Evolutionary conservation across 2,113 vertebrate genomes (phyloP), one percentile per base, ranked within the genome.

Genomic region (Tachysurus fulvidraco): DNA sequence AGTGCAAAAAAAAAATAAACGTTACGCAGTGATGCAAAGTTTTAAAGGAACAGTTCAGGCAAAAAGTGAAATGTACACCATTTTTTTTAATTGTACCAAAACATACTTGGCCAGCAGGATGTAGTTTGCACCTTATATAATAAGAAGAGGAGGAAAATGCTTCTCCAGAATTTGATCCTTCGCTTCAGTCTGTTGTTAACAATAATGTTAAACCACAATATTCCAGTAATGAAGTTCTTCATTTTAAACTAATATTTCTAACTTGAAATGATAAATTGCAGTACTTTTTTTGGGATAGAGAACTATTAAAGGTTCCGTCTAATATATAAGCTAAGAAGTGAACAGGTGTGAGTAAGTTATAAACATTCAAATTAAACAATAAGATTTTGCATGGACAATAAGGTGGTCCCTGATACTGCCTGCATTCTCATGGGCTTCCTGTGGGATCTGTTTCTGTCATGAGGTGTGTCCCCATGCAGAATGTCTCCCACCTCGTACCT

Each of bases 1-100:
- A 87, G 69, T 86, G 73, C 71, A 60, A 69, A 69, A 36, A 65
- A 71, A 36, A 80, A 54, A 77, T 44, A 17, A 79, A 41, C 9
- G n/a, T 28, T 28, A 44, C 64, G 13, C 41, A 54, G n/a, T 62
- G 74, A 79, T 21, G 55, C 25, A 44, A 28, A 60, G 59, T 41
- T 79, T 79, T 44, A 69, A 64, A 67, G 25, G 76, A 80, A 80
- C 55, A 80, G 78, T 80, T 80, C 78, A 59, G 54, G 10, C 54
- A 59, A 59, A 50, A 59, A 41, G 30, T 59, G 78, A 80, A 59
- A 80, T 59, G 46, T 77, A 36, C 28, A 23, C n/a, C 10, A 11
- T 80, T 80, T 74, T 80, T 74, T 78, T 14, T 17, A 23, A 7
- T 57, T 36, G 52, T 4, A 36, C 7, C 28, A 55, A 79, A 36